Evolutionary conservation across 2,113 vertebrate genomes (phyloP).

Genomic region (Mormyrus iriodes): DNA sequence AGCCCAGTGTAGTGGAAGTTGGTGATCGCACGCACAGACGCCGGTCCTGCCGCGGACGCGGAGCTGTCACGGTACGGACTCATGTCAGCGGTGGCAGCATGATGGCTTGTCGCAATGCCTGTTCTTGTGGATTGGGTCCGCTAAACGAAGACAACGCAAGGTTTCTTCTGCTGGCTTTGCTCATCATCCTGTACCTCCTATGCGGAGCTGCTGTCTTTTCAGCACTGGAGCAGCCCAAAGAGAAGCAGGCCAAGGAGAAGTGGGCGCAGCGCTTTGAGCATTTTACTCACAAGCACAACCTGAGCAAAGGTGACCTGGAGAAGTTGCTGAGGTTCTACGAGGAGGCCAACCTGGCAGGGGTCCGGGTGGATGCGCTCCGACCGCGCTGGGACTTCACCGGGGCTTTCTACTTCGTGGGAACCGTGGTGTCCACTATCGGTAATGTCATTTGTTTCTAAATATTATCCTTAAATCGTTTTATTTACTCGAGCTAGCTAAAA

Average conservation of each 20-base stretch:
- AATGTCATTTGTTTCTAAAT: slow-evolving; percentile 30
- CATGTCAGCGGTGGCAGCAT: slow-evolving; percentile 19
- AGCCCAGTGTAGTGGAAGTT: not conserved
- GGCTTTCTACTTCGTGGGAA: slow-evolving; percentile 77
- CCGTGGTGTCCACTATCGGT: slow-evolving; percentile 80
- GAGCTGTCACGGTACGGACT: not conserved
- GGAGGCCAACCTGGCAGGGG: slow-evolving; percentile 63
- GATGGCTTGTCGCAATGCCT: slow-evolving; percentile 62
- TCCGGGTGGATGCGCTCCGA: slow-evolving; percentile 60
- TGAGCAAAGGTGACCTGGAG: slow-evolving; percentile 61
- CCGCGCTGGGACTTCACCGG: slow-evolving; percentile 77
- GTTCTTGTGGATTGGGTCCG: slow-evolving; percentile 50
- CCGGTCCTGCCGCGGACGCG: not conserved
- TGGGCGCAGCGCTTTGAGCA: slow-evolving; percentile 65
- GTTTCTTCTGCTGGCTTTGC: slow-evolving; percentile 65
- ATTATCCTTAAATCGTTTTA: not conserved
- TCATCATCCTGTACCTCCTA: slow-evolving; percentile 67
- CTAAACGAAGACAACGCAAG: slow-evolving; percentile 72
- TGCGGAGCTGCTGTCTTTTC: slow-evolving; percentile 61
- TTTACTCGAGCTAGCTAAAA: not conserved
- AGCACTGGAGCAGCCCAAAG: slow-evolving; percentile 68
- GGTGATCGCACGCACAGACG: not conserved
- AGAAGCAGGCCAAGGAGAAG: slow-evolving; percentile 60
- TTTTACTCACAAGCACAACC: slow-evolving; percentile 66
- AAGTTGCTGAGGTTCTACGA: slow-evolving; percentile 68